A percentile compares a stretch with the other conserved stretches of the same genome.
phyloP scores from a whole-genome alignment of 2,797 vertebrate genomes.

The Avahi laniger region DNA sequence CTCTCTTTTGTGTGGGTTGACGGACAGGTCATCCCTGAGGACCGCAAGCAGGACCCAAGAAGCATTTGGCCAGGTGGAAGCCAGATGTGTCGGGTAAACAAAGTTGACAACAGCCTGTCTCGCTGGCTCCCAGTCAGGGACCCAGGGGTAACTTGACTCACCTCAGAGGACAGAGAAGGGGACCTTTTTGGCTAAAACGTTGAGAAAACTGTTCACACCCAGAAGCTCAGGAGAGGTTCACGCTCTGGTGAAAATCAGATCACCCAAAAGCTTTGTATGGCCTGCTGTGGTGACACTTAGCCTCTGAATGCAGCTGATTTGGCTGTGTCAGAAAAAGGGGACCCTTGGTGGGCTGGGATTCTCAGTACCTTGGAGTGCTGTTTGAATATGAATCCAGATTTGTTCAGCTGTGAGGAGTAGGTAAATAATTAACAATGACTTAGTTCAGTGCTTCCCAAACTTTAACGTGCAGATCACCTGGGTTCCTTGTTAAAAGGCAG shows the following conservation, averaged over 20 bases:
- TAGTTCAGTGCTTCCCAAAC: neutral
- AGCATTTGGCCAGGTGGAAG: neutral
- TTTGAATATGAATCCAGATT: neutral
- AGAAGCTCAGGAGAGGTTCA: neutral
- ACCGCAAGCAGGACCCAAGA: neutral
- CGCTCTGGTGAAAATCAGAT: neutral
- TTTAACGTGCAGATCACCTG: neutral
- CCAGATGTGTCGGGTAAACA: neutral
- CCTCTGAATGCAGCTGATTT: neutral
- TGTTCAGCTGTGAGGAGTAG: neutral
- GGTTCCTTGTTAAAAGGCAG: neutral
- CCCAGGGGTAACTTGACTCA: neutral
- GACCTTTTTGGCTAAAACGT: neutral
- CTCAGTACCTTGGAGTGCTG: neutral
- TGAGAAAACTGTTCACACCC: neutral
- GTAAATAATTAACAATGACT: neutral
- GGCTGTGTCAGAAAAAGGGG: neutral
- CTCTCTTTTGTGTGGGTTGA: neutral
- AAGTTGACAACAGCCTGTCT: neutral
- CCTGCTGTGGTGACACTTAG: no score
- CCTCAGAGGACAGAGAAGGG: neutral
- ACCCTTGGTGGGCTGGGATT: neutral
- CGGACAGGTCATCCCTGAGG: neutral
- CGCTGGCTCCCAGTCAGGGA: neutral
- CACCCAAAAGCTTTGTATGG: neutral